A percentile compares a stretch with the other conserved stretches of the same genome.
Conservation (phyloP, 2,888 invertebrate species). For the Callyntrura sp. region DNA sequence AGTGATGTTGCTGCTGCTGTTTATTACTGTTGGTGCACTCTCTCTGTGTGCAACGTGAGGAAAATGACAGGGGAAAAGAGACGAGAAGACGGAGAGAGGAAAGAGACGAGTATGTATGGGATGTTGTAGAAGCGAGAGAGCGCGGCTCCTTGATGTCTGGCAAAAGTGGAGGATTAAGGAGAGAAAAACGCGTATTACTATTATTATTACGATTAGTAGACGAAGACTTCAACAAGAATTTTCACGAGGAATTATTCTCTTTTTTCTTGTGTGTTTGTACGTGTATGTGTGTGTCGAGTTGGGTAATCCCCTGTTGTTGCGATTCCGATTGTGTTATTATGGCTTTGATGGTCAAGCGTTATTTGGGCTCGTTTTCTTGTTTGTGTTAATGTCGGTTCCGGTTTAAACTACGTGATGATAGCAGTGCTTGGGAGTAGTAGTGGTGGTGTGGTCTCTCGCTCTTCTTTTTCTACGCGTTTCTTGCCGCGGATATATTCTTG, state of each 20-base stretch:
- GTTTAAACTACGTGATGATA: not conserved
- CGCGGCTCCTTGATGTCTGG: slow-evolving; percentile 74
- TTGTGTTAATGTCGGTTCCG: not conserved
- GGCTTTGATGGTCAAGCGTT: slow-evolving; percentile 1
- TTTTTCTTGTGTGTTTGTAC: slow-evolving; percentile 3
- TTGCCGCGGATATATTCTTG: not conserved
- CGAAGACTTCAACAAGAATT: not conserved
- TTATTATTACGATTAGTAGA: not conserved
- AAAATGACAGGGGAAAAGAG: slow-evolving; percentile 26
- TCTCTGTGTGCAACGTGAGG: not conserved
- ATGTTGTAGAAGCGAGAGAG: no score
- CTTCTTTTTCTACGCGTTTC: not conserved
- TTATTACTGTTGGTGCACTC: not conserved
- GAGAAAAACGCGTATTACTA: not conserved
- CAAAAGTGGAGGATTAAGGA: slow-evolving; percentile 19
- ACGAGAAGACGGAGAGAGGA: not conserved
- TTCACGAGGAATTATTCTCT: not conserved
- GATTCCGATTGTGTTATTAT: not conserved
- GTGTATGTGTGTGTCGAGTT: not conserved
- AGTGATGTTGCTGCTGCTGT: no score
- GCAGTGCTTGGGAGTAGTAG: no score
- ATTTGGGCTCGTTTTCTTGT: slow-evolving; percentile 4
- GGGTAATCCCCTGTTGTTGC: slow-evolving; percentile 23
- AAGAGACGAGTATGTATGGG: not conserved
- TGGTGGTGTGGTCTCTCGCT: slow-evolving; percentile 52